These are phyloP conservation scores for Lepidocyrtoides sp. DNA, from an alignment of 2,888 invertebrate species.

Conservation along the genomic window DNA sequence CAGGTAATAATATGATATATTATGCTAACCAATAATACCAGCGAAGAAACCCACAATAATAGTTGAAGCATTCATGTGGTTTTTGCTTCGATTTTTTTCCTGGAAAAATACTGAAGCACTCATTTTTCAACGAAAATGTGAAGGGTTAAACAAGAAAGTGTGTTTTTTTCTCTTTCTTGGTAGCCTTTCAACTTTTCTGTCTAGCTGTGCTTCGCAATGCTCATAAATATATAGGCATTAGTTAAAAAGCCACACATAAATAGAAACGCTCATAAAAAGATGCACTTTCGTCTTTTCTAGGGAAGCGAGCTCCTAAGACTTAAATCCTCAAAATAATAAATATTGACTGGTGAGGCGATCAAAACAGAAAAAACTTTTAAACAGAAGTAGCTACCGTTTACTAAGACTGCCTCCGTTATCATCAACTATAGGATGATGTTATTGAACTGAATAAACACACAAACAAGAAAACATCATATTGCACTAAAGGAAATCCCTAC, in stretches of 20 bases:
- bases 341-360: constrained; percentile 61
- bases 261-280: constrained; percentile 40
- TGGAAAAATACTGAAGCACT: background rate
- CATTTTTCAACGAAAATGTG: background rate
- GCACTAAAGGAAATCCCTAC: constrained; percentile 42
- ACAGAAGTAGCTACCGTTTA: background rate
- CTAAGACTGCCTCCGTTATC: no score
- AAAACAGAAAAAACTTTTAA: constrained; percentile 41
- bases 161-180: background rate
- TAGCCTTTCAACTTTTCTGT: background rate
- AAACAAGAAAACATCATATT: constrained; percentile 46
- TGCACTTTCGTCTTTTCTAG: constrained; percentile 38
- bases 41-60: background rate
- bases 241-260: constrained; percentile 19
- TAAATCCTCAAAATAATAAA: constrained; percentile 59
- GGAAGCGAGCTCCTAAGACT: background rate
- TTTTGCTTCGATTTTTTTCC: constrained; percentile 14
- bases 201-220: background rate
- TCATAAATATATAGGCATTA: constrained; percentile 35
- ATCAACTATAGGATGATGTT: background rate
- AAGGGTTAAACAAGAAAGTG: background rate
- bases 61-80: background rate
- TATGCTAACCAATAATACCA: background rate
- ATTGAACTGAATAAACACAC: constrained; percentile 47
- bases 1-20: constrained; percentile 22